A percentile compares a stretch with the other conserved stretches of the same genome.
phyloP scores from a whole-genome alignment of 2,797 vertebrate species.

The Acanthurus lineatus region DNA sequence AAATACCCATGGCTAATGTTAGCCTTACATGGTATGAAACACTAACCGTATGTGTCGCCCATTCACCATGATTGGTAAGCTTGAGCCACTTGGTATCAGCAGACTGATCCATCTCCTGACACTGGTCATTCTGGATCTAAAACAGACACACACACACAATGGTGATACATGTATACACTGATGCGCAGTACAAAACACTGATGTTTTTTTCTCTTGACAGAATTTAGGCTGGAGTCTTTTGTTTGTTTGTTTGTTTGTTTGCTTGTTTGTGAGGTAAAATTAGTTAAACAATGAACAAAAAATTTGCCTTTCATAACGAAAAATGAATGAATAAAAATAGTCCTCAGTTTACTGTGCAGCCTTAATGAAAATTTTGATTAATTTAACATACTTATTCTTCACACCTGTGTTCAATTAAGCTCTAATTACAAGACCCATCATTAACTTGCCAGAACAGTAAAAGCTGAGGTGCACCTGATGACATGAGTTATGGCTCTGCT shows the following conservation, averaged over 20 bases:
- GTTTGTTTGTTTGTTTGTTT: not conserved
- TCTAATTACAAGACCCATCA: not conserved
- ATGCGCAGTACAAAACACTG: no score
- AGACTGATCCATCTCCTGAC: constrained; percentile 94
- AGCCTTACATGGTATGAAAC: not conserved
- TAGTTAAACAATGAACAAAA: not conserved
- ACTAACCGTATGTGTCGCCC: constrained; percentile 91
- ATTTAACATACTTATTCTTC: not conserved
- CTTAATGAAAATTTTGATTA: not conserved
- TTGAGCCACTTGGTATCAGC: constrained; percentile 93
- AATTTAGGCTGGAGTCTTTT: no score
- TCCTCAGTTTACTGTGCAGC: not conserved
- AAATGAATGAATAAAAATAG: not conserved
- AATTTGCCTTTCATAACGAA: not conserved
- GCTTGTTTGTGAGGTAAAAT: not conserved
- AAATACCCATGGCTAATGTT: not conserved
- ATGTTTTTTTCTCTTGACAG: no score
- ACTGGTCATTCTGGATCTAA: constrained; percentile 99
- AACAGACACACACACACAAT: constrained; percentile 13
- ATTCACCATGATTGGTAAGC: constrained; percentile 92
- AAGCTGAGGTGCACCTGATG: not conserved
- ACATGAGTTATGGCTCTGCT: not conserved
- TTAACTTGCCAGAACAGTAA: not conserved
- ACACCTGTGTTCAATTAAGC: not conserved
- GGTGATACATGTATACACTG: no score